phyloP scores from a whole-genome alignment of 2,888 invertebrate species.

The Aromia moschata region DNA sequence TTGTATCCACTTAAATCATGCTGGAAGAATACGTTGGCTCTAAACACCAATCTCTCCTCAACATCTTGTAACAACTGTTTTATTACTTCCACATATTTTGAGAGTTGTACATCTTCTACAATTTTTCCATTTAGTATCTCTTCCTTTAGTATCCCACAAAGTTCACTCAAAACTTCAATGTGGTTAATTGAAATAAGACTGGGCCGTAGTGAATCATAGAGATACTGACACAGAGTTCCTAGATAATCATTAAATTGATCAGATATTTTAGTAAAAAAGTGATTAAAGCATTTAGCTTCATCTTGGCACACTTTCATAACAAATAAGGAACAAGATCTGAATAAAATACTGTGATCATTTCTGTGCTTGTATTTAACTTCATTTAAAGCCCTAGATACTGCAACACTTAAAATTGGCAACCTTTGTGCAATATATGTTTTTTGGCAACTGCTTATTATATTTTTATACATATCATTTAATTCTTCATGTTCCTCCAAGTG shows the following conservation, averaged over 20 bases:
- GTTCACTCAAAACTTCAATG: slow-evolving; percentile 95
- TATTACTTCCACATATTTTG: slow-evolving; percentile 80
- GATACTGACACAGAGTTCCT: slow-evolving; percentile 81
- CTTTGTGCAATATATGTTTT: slow-evolving; percentile 83
- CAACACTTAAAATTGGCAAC: slow-evolving; percentile 71
- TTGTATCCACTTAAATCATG: slow-evolving; percentile 89
- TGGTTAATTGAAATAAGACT: slow-evolving; percentile 96
- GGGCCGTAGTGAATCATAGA: slow-evolving; percentile 93
- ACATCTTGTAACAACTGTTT: slow-evolving; percentile 91
- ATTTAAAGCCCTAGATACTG: slow-evolving; percentile 74
- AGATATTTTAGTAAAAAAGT: slow-evolving; percentile 83
- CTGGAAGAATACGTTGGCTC: slow-evolving; percentile 92
- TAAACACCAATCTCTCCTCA: slow-evolving; percentile 94
- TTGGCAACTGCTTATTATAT: slow-evolving; percentile 80
- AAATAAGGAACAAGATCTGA: slow-evolving; percentile 88
- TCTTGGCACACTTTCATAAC: slow-evolving; percentile 94
- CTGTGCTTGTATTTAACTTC: slow-evolving; percentile 72
- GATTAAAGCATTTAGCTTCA: slow-evolving; percentile 89
- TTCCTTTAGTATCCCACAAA: slow-evolving; percentile 90
- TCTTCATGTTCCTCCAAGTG: slow-evolving; percentile 83
- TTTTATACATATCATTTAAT: slow-evolving; percentile 78
- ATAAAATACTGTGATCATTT: slow-evolving; percentile 83
- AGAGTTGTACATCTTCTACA: slow-evolving; percentile 79
- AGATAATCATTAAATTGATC: slow-evolving; percentile 66
- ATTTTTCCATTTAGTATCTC: slow-evolving; percentile 93